Conservation (phyloP, 1,140 invertebrate species). For the Trichonephila clavipes region DNA sequence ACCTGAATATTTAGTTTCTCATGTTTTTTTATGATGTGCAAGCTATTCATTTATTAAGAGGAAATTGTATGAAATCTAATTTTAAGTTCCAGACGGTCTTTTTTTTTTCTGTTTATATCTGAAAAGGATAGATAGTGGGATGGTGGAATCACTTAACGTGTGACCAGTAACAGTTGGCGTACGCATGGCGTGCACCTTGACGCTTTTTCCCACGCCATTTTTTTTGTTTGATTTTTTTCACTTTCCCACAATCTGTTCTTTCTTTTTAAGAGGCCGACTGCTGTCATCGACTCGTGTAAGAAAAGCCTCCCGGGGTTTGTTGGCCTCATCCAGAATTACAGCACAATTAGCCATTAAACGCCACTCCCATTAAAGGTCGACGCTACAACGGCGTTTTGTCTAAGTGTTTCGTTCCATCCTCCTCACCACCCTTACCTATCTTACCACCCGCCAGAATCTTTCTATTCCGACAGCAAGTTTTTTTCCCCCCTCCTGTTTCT, state of each 20-base stretch:
- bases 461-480: constrained; percentile 17
- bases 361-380: constrained; percentile 74
- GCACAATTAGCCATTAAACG: constrained; percentile 76
- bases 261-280: constrained; percentile 58
- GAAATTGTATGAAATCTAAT: neutral
- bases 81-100: neutral
- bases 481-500: neutral
- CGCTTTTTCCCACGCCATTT: constrained; percentile 64
- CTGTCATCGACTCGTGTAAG: constrained; percentile 75
- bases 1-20: too few relatives aligned
- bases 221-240: constrained; percentile 37
- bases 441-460: constrained; percentile 11
- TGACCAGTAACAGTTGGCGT: constrained; percentile 41
- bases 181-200: constrained; percentile 54
- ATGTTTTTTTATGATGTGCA: neutral
- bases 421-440: neutral
- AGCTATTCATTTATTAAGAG: neutral
- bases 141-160: constrained; percentile 39
- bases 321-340: constrained; percentile 75
- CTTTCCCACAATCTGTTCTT: constrained; percentile 66
- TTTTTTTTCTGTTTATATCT: neutral
- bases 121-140: neutral
- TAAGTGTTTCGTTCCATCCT: constrained; percentile 69
- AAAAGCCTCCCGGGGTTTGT: constrained; percentile 73
- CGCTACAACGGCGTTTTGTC: constrained; percentile 59